phyloP scores from a whole-genome alignment of 2,888 invertebrate species.

The Galerucella pusilla region DNA sequence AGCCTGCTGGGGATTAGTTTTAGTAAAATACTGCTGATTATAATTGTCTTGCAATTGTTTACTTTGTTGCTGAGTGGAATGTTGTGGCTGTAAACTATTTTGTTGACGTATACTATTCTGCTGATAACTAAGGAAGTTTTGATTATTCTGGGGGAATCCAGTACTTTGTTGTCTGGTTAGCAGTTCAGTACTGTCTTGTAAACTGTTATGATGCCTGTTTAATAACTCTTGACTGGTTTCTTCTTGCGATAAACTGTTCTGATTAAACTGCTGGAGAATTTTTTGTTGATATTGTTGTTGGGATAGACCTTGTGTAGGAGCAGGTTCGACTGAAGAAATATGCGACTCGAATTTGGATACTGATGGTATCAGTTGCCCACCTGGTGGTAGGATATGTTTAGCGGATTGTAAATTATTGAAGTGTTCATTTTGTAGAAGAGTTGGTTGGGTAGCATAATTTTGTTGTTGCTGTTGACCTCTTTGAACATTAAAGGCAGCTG shows the following conservation, averaged over 20 bases:
- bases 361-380: conserved; percentile 80
- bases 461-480: conserved; percentile 44
- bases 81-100: neutral
- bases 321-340: conserved; percentile 68
- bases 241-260: conserved; percentile 40
- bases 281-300: conserved; percentile 44
- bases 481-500: neutral
- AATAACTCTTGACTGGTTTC: conserved; percentile 31
- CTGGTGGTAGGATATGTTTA: conserved; percentile 69
- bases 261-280: conserved; percentile 54
- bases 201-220: conserved; percentile 19
- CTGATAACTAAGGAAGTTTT: neutral
- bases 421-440: conserved; percentile 46
- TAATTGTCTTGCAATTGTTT: conserved; percentile 44
- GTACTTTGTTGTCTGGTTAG: conserved; percentile 8
- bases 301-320: conserved; percentile 41
- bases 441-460: conserved; percentile 37
- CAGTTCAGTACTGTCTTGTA: conserved; percentile 13
- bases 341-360: conserved; percentile 86
- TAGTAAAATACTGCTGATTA: conserved; percentile 44
- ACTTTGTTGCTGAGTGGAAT: conserved; percentile 17
- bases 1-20: conserved; percentile 59
- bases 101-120: conserved; percentile 11
- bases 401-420: conserved; percentile 54
- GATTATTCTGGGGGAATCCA: conserved; percentile 4